Conservation (phyloP, 92 coral and sea anemone genomes). For the Umimayanthus kanabou region DNA sequence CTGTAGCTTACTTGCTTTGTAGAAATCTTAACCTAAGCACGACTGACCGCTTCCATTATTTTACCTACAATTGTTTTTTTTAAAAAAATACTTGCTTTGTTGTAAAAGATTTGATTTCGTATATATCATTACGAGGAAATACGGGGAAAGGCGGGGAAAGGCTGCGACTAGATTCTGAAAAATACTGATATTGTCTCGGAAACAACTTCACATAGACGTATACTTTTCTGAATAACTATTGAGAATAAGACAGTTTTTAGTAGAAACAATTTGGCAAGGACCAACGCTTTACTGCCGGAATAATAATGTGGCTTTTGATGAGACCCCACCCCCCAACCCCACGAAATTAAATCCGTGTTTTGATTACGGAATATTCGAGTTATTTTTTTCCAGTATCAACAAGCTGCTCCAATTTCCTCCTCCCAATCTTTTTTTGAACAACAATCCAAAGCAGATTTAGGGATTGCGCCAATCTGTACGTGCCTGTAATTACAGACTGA, state of each 20-base stretch:
- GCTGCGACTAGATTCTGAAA: not conserved
- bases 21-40: not conserved
- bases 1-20: not conserved
- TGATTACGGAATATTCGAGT: not conserved
- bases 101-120: not conserved
- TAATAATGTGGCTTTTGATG: not conserved
- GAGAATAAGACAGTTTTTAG: too few relatives aligned
- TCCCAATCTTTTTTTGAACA: too few relatives aligned
- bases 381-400: not conserved
- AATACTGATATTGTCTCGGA: not conserved
- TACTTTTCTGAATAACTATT: too few relatives aligned
- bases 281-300: not conserved
- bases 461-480: not conserved
- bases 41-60: not conserved
- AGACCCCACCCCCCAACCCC: too few relatives aligned
- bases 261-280: not conserved
- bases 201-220: too few relatives aligned
- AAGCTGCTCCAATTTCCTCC: not conserved
- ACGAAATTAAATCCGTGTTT: not conserved
- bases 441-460: not conserved
- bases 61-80: too few relatives aligned
- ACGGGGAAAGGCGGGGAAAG: not conserved
- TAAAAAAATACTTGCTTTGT: not conserved
- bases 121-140: not conserved
- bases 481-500: not conserved